Base-by-base conservation (phyloP, 1,140 invertebrate genomes). In the Nebria ingens region DNA sequence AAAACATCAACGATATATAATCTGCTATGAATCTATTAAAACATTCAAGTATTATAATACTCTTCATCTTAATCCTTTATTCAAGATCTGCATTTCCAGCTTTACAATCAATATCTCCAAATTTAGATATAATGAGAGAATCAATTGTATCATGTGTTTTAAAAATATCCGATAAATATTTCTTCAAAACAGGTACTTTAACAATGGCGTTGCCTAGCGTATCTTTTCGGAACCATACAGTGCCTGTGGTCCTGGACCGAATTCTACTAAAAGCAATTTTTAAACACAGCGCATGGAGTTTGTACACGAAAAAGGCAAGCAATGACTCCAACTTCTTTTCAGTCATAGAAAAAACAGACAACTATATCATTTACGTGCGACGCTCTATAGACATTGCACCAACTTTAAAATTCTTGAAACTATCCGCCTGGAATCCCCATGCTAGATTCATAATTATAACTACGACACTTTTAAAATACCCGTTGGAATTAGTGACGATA, bases 371-470 rank as follows among this genome's bases (percentile, higher is more conserved):
- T n/a, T n/a, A 34, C 6, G n/a, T n/a, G n/a, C n/a, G 25, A n/a
- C 6, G n/a, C 25, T n/a, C 25, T 34, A n/a, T 9, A 34, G 25
- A 34, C n/a, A 34, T 34, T 6, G 25, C 25, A n/a, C 6, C 6
- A 34, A 34, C 25, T 9, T 34, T 45, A 17, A 9, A 3, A 17
- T 45, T 45, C 17, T 17, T 45, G 6, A 45, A 45, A 45, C 6
- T 11, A 3, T 45, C 3, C 11, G 50, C 50, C n/a, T 62, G 61
- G 57, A 65, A 65, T 58, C 61, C 64, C 0, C 64, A 64, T 34
- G 64, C 62, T 12, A 59, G 61, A 19, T 64, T 64, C 50, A 21
- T 64, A 9, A 38, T 64, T 13, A 53, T 64, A 11, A 58, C 64
- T n/a, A 21, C 61, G 1, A 57, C 38, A 1, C 11, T 12, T 2